Evolutionary conservation across 2,113 vertebrate genomes (phyloP), one percentile per base, ranked within the genome.

Genomic region (Paramormyrops kingsleyae): DNA sequence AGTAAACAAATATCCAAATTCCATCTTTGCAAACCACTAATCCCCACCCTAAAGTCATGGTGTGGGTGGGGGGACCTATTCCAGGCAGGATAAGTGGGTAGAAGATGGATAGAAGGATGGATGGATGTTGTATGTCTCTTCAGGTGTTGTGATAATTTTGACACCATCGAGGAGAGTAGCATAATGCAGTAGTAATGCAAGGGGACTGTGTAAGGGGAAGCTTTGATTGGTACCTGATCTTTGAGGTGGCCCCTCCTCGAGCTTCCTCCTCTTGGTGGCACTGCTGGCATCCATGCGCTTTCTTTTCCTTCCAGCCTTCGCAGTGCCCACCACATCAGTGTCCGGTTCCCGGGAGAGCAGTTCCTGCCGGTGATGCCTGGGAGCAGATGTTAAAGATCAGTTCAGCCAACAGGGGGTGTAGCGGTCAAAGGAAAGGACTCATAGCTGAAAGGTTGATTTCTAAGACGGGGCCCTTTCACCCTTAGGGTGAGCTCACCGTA

Each of bases 401-500:
- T 42, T 42, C 4, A 42, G 42, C 42, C 42, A 42, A 12, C 47
- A 49, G 47, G 47, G 47, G 8, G 8, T 12, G 47, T 12, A 10
- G 47, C 47, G 47, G 47, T 49, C 47, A 49, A 49, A 6, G 24
- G 47, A 5, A 50, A 9, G 47, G 42, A 12, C 3, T 4, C 15
- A 44, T 21, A 83, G 77, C 35, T 83, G 19, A 15, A 39, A 74
- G 31, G 35, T 83, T 10, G 39, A 42, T 42, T 5, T 4, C 17
- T 3, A 83, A n/a, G 27, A 27, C 5, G 59, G 52, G 52, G 15
- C 52, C 52, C 52, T 53, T 53, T 53, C 52, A 52, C 13, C 50
- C 50, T 52, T 52, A 35, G 70, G n/a, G n/a, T 13, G 2, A 35
- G 21, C 90, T 91, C 95, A 99, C 99, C 96, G 94, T 53, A 99